Base-by-base conservation (phyloP, 2,888 invertebrate species). In the Plagodis dolabraria region DNA sequence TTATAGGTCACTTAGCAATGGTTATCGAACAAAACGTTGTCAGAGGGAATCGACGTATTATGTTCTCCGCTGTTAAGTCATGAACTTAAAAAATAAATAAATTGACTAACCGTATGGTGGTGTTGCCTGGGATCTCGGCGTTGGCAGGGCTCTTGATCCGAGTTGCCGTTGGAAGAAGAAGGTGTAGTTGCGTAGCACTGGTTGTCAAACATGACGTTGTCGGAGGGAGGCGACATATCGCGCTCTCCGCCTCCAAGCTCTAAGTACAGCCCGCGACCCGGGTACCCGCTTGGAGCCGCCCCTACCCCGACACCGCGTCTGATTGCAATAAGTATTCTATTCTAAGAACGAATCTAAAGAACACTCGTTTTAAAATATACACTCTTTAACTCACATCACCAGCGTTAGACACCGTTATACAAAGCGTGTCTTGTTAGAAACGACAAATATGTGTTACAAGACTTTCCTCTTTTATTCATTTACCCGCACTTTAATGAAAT, bases 181-280 rank as follows among this genome's bases (percentile, higher is more conserved):
- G 98, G 98, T 43, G 98, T 98, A 46, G 98, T 98, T 38, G 98
- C 98, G 89, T 98, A 98, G 93, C 98, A 98, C 85, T 97, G 97
- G 93, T 98, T 98, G 94, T 98, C 98, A 86, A 98, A 98, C 93
- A 97, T 96, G 68, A 97, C 97, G 88, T 97, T 97, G 89, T 98
- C 98, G 52, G 98, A 98, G 5, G 98, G 97, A 54, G 98, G 98
- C 0, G 98, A 98, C 56, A 94, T 83, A 79, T 95, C 95, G 0
- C 96, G 93, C 82, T 97, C 97, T 12, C 89, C 87, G 0, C 89
- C 86, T 5, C 90, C 90, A 81, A 97, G 93, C 88, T 97, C 97
- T 75, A 97, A 92, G 86, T 97, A 97, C 62, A 96, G 86, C 38
- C 96, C 96, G 33, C 96, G 94, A 43, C 95, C 95, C 22, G 95